Evolutionary conservation across 2,888 invertebrate species (phyloP), one percentile per base, ranked within the genome.

Genomic region (Calameuta filiformis): DNA sequence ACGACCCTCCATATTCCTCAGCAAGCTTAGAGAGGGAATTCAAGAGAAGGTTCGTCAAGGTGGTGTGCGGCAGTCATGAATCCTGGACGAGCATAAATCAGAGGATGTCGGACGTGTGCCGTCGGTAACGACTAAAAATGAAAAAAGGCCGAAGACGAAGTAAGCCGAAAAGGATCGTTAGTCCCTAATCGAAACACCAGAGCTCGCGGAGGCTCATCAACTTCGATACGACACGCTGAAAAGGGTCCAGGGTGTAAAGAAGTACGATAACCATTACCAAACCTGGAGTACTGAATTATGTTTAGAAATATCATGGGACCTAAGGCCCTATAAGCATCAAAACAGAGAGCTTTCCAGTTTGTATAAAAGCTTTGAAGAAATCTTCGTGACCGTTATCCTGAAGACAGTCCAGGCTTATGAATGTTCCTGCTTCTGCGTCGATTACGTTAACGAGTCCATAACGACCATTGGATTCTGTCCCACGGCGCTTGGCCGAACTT

Each of bases 31-130:
- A 85, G 69, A 81, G 81, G 34, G 85, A 87, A 78, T 87, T 87
- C 37, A 85, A 82, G 71, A 83, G 83, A 73, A 85, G 86, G 83
- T 87, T 86, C 79, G 79, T 83, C 76, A 84, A 83, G 77, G 82
- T 86, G 11, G 82, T 82, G 56, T 56, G 56, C 56, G 56, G 56
- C 56, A 56, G 56, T 56, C 23, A 56, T 56, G 56, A 56, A 56
- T 56, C 56, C 23, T 56, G 23, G 56, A 56, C 23, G 56, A 56
- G 56, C 56, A 56, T 56, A 56, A 56, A 56, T 56, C 56, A 56
- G 56, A 56, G 56, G 56, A 56, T 56, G 56, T 56, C 56, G 56
- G 56, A 56, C 56, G 56, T 56, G 56, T 56, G 56, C 56, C 56
- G 56, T 56, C 56, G 56, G 56, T 56, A 56, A 56, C 56, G 56